phyloP scores from a whole-genome alignment of 2,113 vertebrate species.

The Orycteropus afer region DNA sequence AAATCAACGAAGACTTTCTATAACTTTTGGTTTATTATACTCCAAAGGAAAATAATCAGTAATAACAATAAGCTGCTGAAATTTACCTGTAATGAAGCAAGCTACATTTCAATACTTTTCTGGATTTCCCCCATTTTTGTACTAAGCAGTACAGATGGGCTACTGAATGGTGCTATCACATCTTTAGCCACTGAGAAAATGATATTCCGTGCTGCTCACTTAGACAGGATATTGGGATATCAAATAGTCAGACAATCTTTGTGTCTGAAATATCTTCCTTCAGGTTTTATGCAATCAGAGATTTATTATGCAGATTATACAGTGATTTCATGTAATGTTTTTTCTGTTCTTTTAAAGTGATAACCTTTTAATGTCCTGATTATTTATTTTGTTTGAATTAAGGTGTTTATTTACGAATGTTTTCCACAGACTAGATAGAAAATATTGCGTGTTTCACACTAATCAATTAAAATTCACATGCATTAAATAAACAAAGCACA shows the following conservation, averaged over 20 bases:
- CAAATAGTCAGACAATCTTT: constrained; percentile 50
- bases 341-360: constrained; percentile 57
- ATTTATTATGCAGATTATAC: constrained; percentile 61
- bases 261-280: constrained; percentile 25
- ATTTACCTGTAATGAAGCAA: constrained; percentile 34
- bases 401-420: constrained; percentile 48
- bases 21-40: neutral
- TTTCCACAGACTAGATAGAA: constrained; percentile 25
- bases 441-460: constrained; percentile 2
- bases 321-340: neutral
- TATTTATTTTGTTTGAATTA: constrained; percentile 57
- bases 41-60: constrained; percentile 57
- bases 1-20: constrained; percentile 11
- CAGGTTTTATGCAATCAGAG: constrained; percentile 29
- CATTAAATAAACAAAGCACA: constrained; percentile 46
- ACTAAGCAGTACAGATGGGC: constrained; percentile 37
- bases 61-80: constrained; percentile 50
- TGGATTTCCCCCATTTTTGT: constrained; percentile 4
- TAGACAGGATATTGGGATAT: neutral
- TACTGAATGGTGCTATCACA: constrained; percentile 13
- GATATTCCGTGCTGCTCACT: neutral
- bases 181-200: constrained; percentile 47
- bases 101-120: constrained; percentile 25
- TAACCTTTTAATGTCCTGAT: constrained; percentile 61
- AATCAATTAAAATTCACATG: constrained; percentile 46